Conservation (phyloP, 2,888 invertebrate genomes). For the Atrina japonica region DNA sequence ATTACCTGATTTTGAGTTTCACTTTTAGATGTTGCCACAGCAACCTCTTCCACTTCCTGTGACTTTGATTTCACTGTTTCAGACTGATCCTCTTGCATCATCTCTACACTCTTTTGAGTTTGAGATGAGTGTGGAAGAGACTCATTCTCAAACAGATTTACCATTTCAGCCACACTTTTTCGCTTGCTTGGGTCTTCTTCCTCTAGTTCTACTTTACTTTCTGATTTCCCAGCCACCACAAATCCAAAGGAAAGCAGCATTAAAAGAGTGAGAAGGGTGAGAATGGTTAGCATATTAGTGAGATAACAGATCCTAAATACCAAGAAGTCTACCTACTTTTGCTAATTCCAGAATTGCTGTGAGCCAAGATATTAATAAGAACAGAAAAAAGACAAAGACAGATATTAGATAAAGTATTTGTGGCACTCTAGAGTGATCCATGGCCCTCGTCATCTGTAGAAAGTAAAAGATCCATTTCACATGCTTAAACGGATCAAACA, state of each 20-base stretch:
- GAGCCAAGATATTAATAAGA: neutral
- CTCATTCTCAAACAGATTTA: constrained; percentile 61
- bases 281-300: neutral
- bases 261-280: constrained; percentile 41
- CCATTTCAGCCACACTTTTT: constrained; percentile 61
- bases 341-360: no score
- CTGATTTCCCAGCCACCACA: constrained; percentile 26
- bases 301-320: no score
- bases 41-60: no score
- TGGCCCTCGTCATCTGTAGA: no score
- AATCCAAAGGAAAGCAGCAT: constrained; percentile 41
- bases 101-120: neutral
- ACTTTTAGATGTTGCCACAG: neutral
- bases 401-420: neutral
- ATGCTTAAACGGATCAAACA: no score
- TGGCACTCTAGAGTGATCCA: neutral
- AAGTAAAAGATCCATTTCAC: neutral
- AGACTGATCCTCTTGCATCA: neutral
- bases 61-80: no score
- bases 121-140: constrained; percentile 9
- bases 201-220: constrained; percentile 13
- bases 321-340: constrained; percentile 5
- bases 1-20: neutral
- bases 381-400: neutral
- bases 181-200: constrained; percentile 50